phyloP scores from a whole-genome alignment of 64 coral and sea anemone genomes.

The Acropora tenuis region DNA sequence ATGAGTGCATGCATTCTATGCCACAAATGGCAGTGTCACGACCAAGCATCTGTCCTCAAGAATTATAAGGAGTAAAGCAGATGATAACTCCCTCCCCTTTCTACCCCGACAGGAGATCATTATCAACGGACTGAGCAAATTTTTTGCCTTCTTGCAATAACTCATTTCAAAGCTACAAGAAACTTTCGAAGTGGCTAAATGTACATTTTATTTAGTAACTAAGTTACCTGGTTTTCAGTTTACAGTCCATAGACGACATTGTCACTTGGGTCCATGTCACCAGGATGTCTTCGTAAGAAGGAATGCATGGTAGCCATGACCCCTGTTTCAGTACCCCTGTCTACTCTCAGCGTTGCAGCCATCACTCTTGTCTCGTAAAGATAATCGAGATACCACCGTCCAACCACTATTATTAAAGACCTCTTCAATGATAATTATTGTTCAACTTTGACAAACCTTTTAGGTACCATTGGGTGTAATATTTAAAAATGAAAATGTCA shows the following conservation, averaged over 20 bases:
- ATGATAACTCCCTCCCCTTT: not conserved
- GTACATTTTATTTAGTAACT: no score
- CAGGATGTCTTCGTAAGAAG: no score
- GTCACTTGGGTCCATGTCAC: no score
- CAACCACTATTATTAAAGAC: no score
- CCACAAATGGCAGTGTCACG: not conserved
- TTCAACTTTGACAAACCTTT: not conserved
- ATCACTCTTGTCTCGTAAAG: constrained; percentile 14
- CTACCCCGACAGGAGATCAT: not conserved
- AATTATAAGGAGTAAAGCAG: not conserved
- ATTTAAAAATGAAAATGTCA: not conserved
- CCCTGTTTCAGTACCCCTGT: not conserved
- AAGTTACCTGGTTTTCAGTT: not conserved
- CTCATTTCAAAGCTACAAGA: no score
- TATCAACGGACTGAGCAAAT: no score
- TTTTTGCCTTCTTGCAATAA: no score
- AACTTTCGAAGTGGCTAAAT: no score
- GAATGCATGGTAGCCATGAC: no score
- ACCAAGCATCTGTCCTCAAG: not conserved
- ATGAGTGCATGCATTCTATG: not conserved
- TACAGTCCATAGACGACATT: no score
- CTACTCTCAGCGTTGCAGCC: constrained; percentile 26
- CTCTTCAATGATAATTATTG: not conserved
- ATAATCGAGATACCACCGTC: constrained; percentile 3
- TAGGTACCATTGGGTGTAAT: not conserved